These are phyloP conservation scores for Colaptes auratus DNA, from an alignment of 2,113 vertebrate species.

Conservation along the genomic window DNA sequence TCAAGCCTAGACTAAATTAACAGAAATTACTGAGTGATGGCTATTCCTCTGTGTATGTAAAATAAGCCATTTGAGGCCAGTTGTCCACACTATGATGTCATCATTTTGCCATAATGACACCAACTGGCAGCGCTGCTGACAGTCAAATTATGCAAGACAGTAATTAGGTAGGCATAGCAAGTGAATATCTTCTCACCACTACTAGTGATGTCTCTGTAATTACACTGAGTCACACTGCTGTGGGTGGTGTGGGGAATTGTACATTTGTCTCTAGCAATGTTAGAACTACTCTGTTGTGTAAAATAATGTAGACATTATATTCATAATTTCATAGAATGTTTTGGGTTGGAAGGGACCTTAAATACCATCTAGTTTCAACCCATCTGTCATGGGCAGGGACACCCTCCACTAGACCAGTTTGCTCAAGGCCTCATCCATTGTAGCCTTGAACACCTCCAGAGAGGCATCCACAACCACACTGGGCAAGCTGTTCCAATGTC, in stretches of 20 bases:
- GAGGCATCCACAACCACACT: too few relatives aligned
- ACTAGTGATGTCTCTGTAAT: neutral
- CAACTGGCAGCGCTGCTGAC: neutral
- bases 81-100: neutral
- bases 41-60: neutral
- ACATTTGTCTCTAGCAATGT: neutral
- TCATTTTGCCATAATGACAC: neutral
- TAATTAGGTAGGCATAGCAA: neutral
- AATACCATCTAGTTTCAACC: too few relatives aligned
- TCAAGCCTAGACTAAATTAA: neutral
- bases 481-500: too few relatives aligned
- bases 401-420: too few relatives aligned
- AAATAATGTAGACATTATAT: neutral
- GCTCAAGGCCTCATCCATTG: too few relatives aligned
- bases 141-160: neutral
- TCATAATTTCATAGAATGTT: too few relatives aligned
- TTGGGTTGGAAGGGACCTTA: too few relatives aligned
- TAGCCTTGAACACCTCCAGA: too few relatives aligned
- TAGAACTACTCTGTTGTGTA: neutral
- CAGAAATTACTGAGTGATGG: neutral
- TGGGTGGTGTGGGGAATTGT: neutral
- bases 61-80: neutral
- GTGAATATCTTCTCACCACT: neutral
- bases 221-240: slow-evolving; percentile 15
- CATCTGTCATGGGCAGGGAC: too few relatives aligned